Evolutionary conservation across 2,113 vertebrate genomes (phyloP).

Genomic region (Triplophysa rosa): DNA sequence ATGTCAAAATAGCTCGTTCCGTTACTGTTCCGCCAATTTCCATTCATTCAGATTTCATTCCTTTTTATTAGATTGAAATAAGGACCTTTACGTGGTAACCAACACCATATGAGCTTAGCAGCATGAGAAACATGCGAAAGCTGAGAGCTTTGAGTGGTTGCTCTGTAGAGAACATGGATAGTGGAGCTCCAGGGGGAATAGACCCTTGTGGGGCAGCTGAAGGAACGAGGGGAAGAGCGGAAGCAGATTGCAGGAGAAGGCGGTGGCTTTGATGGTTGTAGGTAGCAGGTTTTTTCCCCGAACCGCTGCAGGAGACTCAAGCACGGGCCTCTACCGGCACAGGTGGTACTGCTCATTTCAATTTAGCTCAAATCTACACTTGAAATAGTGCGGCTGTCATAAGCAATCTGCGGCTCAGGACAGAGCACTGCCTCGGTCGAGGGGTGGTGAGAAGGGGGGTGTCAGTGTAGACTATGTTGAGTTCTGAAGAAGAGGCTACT

Average conservation of each 20-base stretch:
- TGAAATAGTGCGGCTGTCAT: conserved; percentile 74
- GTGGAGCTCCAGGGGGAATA: conserved; percentile 40
- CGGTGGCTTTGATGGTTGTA: conserved; percentile 72
- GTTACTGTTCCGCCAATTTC: neutral
- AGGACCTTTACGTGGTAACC: conserved; percentile 13
- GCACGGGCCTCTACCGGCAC: conserved; percentile 67
- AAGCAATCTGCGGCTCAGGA: conserved; percentile 69
- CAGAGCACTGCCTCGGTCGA: conserved; percentile 61
- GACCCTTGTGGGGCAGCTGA: conserved; percentile 25
- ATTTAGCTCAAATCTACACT: conserved; percentile 77
- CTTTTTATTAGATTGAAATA: neutral
- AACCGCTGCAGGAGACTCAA: conserved; percentile 32
- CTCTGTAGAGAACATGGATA: conserved; percentile 4
- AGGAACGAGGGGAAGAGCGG: conserved; percentile 23
- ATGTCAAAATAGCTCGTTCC: neutral
- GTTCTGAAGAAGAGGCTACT: conserved; percentile 48
- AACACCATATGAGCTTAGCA: conserved; percentile 44
- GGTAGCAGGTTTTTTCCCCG: conserved; percentile 63
- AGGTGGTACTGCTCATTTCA: conserved; percentile 77
- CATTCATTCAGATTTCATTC: neutral
- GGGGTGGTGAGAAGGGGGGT: conserved; percentile 18
- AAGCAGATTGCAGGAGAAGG: conserved; percentile 66
- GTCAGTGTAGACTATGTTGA: conserved; percentile 33
- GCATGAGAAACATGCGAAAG: conserved; percentile 34
- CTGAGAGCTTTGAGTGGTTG: neutral